These are phyloP conservation scores for Ylistrum balloti DNA, from an alignment of 1,140 invertebrate species.

Conservation along the genomic window DNA sequence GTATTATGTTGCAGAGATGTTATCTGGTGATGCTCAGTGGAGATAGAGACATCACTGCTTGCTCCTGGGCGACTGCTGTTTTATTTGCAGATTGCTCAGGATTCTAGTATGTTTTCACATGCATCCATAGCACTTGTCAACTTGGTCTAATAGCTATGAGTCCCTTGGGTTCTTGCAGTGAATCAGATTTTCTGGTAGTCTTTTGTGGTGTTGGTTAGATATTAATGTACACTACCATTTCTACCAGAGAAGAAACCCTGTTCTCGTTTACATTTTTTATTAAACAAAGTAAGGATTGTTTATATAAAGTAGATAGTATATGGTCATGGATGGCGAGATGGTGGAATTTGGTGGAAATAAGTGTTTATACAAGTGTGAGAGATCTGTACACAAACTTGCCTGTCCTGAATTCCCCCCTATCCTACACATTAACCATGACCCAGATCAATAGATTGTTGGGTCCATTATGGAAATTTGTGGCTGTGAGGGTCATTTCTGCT, in stretches of 20 bases:
- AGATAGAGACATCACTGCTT: not conserved
- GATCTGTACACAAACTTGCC: not conserved
- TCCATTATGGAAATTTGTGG: conserved; percentile 12
- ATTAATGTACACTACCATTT: not conserved
- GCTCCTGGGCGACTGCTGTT: conserved; percentile 7
- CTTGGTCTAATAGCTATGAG: conserved; percentile 28
- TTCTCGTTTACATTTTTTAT: not conserved
- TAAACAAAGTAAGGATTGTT: not conserved
- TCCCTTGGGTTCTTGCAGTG: not conserved
- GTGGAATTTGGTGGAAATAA: not conserved
- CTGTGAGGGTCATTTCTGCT: conserved; percentile 7
- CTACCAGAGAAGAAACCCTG: not conserved
- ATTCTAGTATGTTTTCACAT: conserved; percentile 11
- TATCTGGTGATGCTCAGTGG: not conserved
- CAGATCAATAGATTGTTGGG: not conserved
- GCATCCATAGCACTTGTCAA: conserved; percentile 10
- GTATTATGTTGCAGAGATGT: not conserved
- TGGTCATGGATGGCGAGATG: not conserved
- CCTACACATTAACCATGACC: not conserved
- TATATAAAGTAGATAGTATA: not conserved
- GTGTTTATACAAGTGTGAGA: not conserved
- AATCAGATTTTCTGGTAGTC: conserved; percentile 8
- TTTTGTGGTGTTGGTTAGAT: not conserved
- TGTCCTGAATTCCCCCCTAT: not conserved
- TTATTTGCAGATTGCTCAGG: conserved; percentile 15